A percentile compares a stretch with the other conserved stretches of the same genome.
Conservation (phyloP, 1,140 invertebrate genomes). For the Calosoma granatense region DNA sequence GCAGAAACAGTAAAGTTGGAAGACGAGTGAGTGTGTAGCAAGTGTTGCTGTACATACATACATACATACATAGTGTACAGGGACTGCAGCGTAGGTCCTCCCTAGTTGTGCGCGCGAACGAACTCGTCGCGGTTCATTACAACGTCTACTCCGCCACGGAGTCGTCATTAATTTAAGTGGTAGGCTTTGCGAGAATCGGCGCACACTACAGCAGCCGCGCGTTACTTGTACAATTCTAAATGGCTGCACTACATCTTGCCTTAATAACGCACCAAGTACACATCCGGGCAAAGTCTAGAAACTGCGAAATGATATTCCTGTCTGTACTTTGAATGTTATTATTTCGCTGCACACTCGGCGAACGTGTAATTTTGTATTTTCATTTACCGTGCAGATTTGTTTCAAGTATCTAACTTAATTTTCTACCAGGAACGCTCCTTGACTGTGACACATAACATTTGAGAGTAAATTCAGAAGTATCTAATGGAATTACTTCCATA, state of each 20-base stretch:
- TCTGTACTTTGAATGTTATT: conserved; percentile 2
- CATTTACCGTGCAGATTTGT: conserved; percentile 8
- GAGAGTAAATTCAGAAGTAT: too few relatives aligned
- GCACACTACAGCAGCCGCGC: background rate
- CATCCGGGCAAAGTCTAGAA: background rate
- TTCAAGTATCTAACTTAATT: conserved; percentile 5
- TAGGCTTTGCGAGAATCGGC: background rate
- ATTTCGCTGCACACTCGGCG: background rate
- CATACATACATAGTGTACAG: background rate
- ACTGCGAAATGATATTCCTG: conserved; percentile 1
- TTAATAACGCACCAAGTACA: conserved; percentile 4
- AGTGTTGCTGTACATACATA: too few relatives aligned
- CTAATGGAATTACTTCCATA: too few relatives aligned
- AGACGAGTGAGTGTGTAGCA: background rate
- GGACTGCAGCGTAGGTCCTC: background rate
- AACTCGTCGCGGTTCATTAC: background rate
- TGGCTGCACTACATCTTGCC: conserved; percentile 4
- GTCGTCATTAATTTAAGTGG: conserved; percentile 6
- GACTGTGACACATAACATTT: too few relatives aligned
- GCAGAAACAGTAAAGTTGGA: background rate
- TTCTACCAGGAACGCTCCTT: background rate
- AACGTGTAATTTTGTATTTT: conserved; percentile 5
- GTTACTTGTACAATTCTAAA: conserved; percentile 1
- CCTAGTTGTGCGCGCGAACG: background rate
- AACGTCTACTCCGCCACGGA: background rate